Evolutionary conservation across 2,113 vertebrate species (phyloP).

Genomic region (Tricholaema leucomelas): DNA sequence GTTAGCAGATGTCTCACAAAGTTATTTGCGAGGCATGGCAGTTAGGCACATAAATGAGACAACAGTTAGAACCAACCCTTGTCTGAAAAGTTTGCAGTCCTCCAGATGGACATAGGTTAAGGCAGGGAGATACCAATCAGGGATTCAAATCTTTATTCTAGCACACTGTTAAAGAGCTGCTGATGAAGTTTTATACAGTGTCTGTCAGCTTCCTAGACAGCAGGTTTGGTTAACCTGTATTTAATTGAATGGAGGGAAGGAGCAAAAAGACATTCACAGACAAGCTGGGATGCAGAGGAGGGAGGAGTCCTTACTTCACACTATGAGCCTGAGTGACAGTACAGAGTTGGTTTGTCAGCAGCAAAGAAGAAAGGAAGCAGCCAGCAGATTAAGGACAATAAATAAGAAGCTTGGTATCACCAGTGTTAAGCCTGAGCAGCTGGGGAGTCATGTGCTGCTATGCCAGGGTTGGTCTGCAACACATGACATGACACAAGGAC

Average conservation of each 20-base stretch:
- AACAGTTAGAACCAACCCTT: not conserved
- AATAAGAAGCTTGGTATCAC: not conserved
- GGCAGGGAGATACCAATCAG: not conserved
- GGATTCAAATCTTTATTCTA: not conserved
- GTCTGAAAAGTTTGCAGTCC: not conserved
- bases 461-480: not conserved
- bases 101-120: not conserved
- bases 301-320: not conserved
- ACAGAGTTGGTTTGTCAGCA: not conserved
- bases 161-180: not conserved
- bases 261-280: not conserved
- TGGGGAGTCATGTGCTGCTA: not conserved
- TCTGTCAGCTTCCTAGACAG: not conserved
- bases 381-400: not conserved
- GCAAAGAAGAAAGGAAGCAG: not conserved
- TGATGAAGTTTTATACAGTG: not conserved
- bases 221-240: not conserved
- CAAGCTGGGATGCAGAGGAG: not conserved
- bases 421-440: not conserved
- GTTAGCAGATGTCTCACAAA: not conserved
- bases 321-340: not conserved
- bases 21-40: not conserved
- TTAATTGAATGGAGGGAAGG: not conserved
- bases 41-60: not conserved
- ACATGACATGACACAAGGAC: not conserved